Base-by-base conservation (phyloP, 2,888 invertebrate genomes). In the Eulithis prunata region DNA sequence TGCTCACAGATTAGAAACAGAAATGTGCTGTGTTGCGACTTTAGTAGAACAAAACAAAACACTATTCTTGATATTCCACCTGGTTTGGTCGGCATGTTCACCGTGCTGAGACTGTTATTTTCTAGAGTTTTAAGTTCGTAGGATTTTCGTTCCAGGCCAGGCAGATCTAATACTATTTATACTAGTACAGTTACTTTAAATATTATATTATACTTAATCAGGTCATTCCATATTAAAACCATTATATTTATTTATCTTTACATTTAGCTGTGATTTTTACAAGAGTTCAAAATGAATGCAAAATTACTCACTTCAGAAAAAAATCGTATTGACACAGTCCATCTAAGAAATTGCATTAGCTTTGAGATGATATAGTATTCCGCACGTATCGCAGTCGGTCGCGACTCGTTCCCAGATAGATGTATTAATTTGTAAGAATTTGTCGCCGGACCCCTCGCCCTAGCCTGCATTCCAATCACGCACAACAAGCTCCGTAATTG, bases 351-450 rank as follows among this genome's bases (percentile, higher is more conserved):
- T 85, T 81, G 81, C 76, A 78, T 84, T 83, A 83, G 80, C 76
- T 77, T 74, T 79, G 78, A 78, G 53, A 80, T 82, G 85, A 91
- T 93, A 90, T 84, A 85, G 83, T 89, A 93, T 93, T 93, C 93
- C 75, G 77, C 77, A 82, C 91, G 90, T 90, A 91, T 88, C 90
- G 90, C 83, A 67, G 76, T 71, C 75, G 82, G 84, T 83, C 82
- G 85, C 86, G 84, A 82, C 82, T 81, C 78, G 84, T 80, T 83
- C 78, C 80, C 78, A 83, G 85, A 86, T 89, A 89, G 92, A 91
- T 91, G 92, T 93, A 93, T 93, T 93, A 92, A 93, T 93, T 93
- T 92, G 93, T 90, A 89, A 87, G 91, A 92, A 92, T 93, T 93
- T 92, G 92, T 93, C 92, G 86, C 87, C 82, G 86, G 83, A 84